phyloP scores from a whole-genome alignment of 2,797 vertebrate species.

The Sebastes umbrosus region DNA sequence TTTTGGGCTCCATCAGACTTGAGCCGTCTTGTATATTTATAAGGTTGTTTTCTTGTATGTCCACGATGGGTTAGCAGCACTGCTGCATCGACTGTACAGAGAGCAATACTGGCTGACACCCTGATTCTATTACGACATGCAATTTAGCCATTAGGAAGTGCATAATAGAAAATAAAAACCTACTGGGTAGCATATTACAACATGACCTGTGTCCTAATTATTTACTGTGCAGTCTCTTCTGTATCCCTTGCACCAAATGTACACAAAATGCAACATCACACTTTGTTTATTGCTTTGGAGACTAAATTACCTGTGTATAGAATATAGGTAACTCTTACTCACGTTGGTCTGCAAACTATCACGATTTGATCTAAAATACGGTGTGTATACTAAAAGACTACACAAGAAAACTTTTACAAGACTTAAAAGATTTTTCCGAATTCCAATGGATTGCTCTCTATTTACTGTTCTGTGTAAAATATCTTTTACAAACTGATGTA shows the following conservation, averaged over 20 bases:
- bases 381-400: conserved; percentile 80
- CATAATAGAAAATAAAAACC: conserved; percentile 76
- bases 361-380: conserved; percentile 64
- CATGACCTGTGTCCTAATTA: conserved; percentile 74
- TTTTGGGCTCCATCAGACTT: conserved; percentile 54
- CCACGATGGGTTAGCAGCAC: conserved; percentile 50
- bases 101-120: conserved; percentile 69
- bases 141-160: conserved; percentile 68
- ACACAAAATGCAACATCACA: conserved; percentile 66
- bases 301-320: conserved; percentile 75
- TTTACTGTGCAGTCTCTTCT: conserved; percentile 68
- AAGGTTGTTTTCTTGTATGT: conserved; percentile 69
- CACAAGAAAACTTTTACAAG: conserved; percentile 68
- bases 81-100: conserved; percentile 74
- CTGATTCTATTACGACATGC: conserved; percentile 63
- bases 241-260: conserved; percentile 68
- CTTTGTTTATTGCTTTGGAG: conserved; percentile 70
- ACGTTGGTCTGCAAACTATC: conserved; percentile 67
- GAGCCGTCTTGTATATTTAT: conserved; percentile 75
- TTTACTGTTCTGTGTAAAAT: conserved; percentile 84
- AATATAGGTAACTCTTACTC: conserved; percentile 73
- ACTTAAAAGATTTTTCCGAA: conserved; percentile 65
- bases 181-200: conserved; percentile 74
- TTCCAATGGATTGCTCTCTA: conserved; percentile 78
- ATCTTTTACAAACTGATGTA: conserved; percentile 87